A percentile compares a stretch with the other conserved stretches of the same genome.
Evolutionary conservation across 2,113 vertebrate species (phyloP).

Genomic region (Indicator maculatus): DNA sequence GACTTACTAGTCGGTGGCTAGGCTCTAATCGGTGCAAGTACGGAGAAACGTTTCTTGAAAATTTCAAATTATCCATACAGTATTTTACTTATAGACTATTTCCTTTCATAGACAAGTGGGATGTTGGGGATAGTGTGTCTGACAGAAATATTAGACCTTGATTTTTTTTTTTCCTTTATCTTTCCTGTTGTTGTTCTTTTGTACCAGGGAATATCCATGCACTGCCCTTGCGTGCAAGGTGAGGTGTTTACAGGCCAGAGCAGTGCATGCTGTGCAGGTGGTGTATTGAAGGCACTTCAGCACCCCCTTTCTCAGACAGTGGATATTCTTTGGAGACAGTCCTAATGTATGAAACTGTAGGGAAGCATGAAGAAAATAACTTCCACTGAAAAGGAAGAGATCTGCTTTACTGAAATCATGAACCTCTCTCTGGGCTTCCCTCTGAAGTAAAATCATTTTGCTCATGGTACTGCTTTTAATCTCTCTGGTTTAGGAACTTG

Average conservation of each 20-base stretch:
- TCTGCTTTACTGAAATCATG: background rate
- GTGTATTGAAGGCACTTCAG: background rate
- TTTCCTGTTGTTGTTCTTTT: background rate
- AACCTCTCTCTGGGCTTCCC: background rate
- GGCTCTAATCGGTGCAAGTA: accelerated
- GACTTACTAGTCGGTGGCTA: background rate
- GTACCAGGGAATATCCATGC: background rate
- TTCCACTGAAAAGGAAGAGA: background rate
- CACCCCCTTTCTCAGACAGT: background rate
- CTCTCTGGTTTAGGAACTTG: background rate
- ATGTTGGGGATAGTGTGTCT: background rate
- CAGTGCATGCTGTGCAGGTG: background rate
- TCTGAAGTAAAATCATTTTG: background rate
- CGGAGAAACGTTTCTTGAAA: background rate
- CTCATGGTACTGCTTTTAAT: background rate
- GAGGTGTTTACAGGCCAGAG: background rate
- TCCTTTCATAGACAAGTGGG: background rate
- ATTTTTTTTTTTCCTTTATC: background rate
- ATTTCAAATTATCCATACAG: background rate
- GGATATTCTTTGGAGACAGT: background rate
- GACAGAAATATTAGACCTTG: background rate
- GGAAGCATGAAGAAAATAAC: background rate
- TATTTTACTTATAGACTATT: background rate
- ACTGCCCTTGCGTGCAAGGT: accelerated
- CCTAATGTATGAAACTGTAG: background rate